A percentile compares a stretch with the other conserved stretches of the same genome.
phyloP scores from a whole-genome alignment of 2,797 vertebrate genomes.

The Odontamblyopus rebecca region DNA sequence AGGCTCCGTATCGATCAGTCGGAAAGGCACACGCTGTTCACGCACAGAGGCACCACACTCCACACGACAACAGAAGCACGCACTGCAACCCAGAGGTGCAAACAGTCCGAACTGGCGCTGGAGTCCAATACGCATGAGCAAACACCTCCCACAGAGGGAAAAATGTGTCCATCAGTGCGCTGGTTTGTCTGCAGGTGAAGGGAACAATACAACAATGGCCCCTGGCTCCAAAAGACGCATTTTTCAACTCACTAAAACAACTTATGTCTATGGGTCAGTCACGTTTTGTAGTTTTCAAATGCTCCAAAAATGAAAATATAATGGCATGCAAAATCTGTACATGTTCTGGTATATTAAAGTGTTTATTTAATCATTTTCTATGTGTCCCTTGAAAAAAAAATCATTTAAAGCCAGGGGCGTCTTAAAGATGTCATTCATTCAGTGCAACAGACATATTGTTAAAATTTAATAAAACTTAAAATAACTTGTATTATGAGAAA shows the following conservation, averaged over 20 bases:
- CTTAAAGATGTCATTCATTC: no score
- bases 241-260: not conserved
- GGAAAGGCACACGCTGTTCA: not conserved
- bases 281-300: no score
- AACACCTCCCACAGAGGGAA: constrained; percentile 19
- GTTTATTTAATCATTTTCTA: no score
- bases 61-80: not conserved
- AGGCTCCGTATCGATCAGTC: not conserved
- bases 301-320: no score
- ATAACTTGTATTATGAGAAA: no score
- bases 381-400: no score
- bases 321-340: no score
- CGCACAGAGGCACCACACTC: constrained; percentile 3
- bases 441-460: no score
- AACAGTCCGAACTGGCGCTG: constrained; percentile 13
- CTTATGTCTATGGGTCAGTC: not conserved
- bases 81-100: not conserved
- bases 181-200: constrained; percentile 9
- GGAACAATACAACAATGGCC: constrained; percentile 14
- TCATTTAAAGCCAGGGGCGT: no score
- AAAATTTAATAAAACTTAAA: no score
- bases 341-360: no score
- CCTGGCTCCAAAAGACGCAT: not conserved
- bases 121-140: constrained; percentile 51
- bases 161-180: constrained; percentile 3